Base-by-base conservation (phyloP, 2,888 invertebrate species). In the Erynnis tages region DNA sequence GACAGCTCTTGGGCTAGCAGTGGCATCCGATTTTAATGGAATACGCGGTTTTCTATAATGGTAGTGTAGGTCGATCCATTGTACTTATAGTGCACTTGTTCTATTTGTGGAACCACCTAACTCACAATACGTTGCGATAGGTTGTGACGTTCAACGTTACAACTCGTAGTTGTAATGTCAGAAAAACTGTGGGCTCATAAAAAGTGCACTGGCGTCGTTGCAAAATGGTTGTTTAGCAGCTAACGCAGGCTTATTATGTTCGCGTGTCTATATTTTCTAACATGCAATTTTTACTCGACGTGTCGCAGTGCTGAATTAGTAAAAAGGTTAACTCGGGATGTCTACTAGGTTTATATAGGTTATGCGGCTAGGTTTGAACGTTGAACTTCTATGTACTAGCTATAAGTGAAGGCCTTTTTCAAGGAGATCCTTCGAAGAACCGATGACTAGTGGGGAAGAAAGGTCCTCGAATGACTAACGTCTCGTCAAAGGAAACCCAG, bases 1-100 rank as follows among this genome's bases (percentile, higher is more conserved):
- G n/a, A n/a, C n/a, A n/a, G n/a, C n/a, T n/a, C n/a, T n/a, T n/a
- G n/a, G n/a, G n/a, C n/a, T n/a, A n/a, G n/a, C n/a, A n/a, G n/a
- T n/a, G n/a, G n/a, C n/a, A n/a, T n/a, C n/a, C n/a, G n/a, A n/a
- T n/a, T n/a, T n/a, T n/a, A n/a, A n/a, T n/a, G n/a, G 21, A 32
- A 44, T 21, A 19, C 21, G 19, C 44, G 44, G 30, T 44, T 44
- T 44, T 32, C 41, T 14, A 29, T 41, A 41, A 41, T 41, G 29
- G 41, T 4, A n/a, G 14, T 41, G 27, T 41, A 43, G 19, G 19
- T 30, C 13, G 37, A 3, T 10, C 10, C 10, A 29, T 29, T 43
- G 29, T 30, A 11, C 3, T 6, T 5, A n/a, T 16, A 6, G 14
- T 32, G 14, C 32, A 11, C 14, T 41, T 27, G 16, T 41, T 41